Percentiles rank a stretch among this genome's conserved stretches.
Conservation (phyloP, 1,140 invertebrate species). For the Gonatopus flavifemur region DNA sequence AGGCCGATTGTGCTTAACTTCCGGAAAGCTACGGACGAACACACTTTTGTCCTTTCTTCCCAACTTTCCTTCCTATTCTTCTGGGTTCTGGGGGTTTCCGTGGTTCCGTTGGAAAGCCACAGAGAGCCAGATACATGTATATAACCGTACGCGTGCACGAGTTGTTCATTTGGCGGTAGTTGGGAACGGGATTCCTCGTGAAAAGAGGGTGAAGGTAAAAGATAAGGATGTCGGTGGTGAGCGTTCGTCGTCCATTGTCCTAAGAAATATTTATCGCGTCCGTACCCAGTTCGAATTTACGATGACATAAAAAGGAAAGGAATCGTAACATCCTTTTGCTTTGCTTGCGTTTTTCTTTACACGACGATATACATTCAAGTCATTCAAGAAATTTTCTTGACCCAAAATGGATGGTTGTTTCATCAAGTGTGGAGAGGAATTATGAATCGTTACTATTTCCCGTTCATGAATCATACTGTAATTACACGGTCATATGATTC, state of each 20-base stretch:
- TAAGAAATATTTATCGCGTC: slow-evolving; percentile 47
- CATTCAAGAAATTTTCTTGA: no score
- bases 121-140: slow-evolving; percentile 12
- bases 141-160: no score
- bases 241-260: slow-evolving; percentile 27
- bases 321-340: slow-evolving; percentile 21
- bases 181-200: slow-evolving; percentile 5
- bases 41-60: slow-evolving; percentile 11
- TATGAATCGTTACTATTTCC: no score
- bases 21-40: slow-evolving; percentile 19
- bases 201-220: not conserved
- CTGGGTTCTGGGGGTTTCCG: slow-evolving; percentile 16
- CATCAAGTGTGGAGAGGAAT: no score
- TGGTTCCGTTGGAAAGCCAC: slow-evolving; percentile 32
- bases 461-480: no score
- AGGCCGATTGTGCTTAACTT: slow-evolving; percentile 29
- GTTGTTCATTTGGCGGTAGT: slow-evolving; percentile 3
- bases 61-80: slow-evolving; percentile 1
- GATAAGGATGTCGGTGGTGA: not conserved
- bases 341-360: slow-evolving; percentile 13
- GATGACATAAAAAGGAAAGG: slow-evolving; percentile 10
- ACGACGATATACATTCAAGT: no score
- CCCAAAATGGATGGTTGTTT: no score
- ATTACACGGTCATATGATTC: no score
- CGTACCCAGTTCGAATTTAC: not conserved